Conservation (phyloP, 2,113 vertebrate species). For the Ptychochromis oligacanthus region DNA sequence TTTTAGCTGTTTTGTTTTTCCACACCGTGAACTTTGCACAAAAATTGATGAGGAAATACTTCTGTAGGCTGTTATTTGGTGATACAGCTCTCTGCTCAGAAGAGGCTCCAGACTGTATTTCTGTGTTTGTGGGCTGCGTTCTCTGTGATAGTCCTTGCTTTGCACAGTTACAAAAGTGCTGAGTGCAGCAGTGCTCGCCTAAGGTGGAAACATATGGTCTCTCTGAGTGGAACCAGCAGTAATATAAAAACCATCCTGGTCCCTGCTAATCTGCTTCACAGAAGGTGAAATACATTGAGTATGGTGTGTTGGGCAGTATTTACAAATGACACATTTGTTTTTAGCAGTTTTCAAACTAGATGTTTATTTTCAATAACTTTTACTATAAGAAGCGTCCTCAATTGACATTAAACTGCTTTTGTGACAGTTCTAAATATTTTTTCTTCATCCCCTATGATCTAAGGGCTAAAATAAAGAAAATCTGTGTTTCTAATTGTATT, state of each 20-base stretch:
- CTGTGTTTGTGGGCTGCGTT: slow-evolving; percentile 40
- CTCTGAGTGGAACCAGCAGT: slow-evolving; percentile 70
- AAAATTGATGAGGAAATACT: slow-evolving; percentile 13
- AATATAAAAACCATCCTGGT: slow-evolving; percentile 65
- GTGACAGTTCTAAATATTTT: not conserved
- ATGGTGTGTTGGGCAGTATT: slow-evolving; percentile 23
- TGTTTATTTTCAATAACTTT: not conserved
- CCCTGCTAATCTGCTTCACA: slow-evolving; percentile 53
- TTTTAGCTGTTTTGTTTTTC: slow-evolving; percentile 36
- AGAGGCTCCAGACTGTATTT: slow-evolving; percentile 34
- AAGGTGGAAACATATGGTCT: slow-evolving; percentile 76
- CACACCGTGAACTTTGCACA: slow-evolving; percentile 17
- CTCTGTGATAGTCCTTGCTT: slow-evolving; percentile 41
- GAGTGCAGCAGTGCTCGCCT: slow-evolving; percentile 66
- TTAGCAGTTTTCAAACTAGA: not conserved
- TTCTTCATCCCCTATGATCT: not conserved
- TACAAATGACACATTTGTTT: slow-evolving; percentile 21
- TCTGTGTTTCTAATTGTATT: not conserved
- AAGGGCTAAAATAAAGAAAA: slow-evolving; percentile 13
- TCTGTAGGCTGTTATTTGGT: not conserved
- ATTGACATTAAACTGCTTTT: not conserved
- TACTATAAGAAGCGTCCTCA: not conserved
- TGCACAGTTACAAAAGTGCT: slow-evolving; percentile 68
- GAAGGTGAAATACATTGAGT: slow-evolving; percentile 49
- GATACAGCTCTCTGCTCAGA: not conserved